Evolutionary conservation across 23 tunicate genomes (phyloP).

Genomic region (Clavelina lepadiformis): DNA sequence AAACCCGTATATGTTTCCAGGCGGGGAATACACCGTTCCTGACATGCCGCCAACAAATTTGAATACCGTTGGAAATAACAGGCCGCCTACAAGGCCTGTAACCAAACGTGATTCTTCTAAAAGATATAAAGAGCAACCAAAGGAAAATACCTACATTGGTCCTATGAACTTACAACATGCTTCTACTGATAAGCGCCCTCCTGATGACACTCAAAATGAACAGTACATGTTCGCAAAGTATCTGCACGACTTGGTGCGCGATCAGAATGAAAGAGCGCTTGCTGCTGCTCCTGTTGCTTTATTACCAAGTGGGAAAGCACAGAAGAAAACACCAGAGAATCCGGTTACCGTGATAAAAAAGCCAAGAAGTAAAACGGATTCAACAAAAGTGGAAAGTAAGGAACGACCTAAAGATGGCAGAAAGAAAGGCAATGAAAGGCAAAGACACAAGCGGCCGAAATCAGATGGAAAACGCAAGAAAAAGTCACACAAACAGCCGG

Average conservation of each 20-base stretch:
- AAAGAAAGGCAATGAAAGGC: not conserved
- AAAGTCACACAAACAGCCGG: not conserved
- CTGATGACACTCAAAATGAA: conserved; percentile 8
- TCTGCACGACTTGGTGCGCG: conserved; percentile 23
- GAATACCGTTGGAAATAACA: conserved; percentile 5
- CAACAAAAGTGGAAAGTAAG: not conserved
- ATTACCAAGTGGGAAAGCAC: not conserved
- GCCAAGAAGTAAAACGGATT: not conserved
- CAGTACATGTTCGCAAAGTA: conserved; percentile 43
- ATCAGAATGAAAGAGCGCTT: conserved; percentile 11
- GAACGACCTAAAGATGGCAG: not conserved
- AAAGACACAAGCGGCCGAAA: conserved; percentile 1
- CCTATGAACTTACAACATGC: not conserved
- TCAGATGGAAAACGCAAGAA: conserved; percentile 5
- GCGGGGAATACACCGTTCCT: conserved; percentile 1
- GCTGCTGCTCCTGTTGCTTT: not conserved
- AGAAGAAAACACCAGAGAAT: conserved; percentile 3
- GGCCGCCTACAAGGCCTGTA: conserved; percentile 31
- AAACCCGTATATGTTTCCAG: conserved; percentile 48
- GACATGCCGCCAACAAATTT: not conserved
- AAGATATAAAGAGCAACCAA: not conserved
- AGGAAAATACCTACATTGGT: conserved; percentile 5
- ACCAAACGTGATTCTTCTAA: not conserved
- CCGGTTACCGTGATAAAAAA: not conserved
- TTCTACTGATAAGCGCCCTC: not conserved